Conservation (phyloP, 2,113 vertebrate species). For the cat (Felis catus) region DNA sequence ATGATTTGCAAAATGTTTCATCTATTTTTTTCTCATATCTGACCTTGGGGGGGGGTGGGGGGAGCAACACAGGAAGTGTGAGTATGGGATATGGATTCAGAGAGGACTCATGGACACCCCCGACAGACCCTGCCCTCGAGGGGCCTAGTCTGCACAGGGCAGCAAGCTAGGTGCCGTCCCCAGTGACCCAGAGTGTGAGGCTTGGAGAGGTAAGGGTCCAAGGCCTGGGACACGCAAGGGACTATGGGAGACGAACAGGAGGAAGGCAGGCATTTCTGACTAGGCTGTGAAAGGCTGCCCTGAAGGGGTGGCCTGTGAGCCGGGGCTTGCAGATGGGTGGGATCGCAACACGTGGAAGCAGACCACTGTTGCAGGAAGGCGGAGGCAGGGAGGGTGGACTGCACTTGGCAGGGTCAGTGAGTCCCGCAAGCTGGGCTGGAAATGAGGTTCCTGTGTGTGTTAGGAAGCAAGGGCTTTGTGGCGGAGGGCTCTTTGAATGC, state of each 20-base stretch:
- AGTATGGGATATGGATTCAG: background rate
- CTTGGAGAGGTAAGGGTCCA: background rate
- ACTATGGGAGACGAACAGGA: background rate
- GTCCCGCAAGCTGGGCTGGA: background rate
- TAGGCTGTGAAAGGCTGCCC: background rate
- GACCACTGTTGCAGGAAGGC: background rate
- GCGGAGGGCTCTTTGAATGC: background rate
- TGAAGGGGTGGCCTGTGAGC: background rate
- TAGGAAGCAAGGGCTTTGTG: background rate
- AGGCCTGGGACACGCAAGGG: background rate
- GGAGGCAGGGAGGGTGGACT: background rate
- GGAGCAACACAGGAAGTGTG: background rate
- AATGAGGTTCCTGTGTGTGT: background rate
- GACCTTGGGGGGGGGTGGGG: background rate
- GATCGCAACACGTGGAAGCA: background rate
- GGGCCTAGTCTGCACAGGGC: background rate
- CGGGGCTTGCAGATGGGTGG: background rate
- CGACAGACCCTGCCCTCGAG: background rate
- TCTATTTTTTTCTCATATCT: background rate
- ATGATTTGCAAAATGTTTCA: background rate
- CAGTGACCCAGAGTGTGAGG: background rate
- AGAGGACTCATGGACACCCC: accelerated
- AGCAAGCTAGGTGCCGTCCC: background rate
- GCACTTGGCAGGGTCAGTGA: background rate
- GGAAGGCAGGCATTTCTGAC: background rate